Conservation (phyloP, 2,113 vertebrate species). For the Pteropus alecto region DNA sequence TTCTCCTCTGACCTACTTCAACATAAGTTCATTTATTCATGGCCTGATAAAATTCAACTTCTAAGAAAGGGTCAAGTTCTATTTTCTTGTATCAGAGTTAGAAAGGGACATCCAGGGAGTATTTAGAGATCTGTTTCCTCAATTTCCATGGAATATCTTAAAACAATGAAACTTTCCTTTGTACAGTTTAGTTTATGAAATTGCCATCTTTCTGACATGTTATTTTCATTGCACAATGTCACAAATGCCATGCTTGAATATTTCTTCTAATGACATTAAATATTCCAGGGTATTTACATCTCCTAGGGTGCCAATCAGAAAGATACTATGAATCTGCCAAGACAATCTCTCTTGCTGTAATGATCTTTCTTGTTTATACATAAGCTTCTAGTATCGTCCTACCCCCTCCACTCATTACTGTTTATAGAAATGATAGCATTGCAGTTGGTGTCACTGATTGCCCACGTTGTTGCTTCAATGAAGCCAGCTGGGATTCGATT, state of each 20-base stretch:
- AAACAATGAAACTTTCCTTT: slow-evolving; percentile 1
- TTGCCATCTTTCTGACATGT: not conserved
- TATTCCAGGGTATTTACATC: slow-evolving; percentile 1
- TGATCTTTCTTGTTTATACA: slow-evolving; percentile 72
- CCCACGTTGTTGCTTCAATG: slow-evolving; percentile 77
- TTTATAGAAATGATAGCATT: slow-evolving; percentile 76
- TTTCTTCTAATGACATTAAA: not conserved
- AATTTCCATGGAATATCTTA: not conserved
- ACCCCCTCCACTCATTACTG: slow-evolving; percentile 72
- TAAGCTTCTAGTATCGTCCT: slow-evolving; percentile 58
- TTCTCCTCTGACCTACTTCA: not conserved
- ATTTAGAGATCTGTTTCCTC: not conserved
- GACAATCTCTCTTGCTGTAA: slow-evolving; percentile 59
- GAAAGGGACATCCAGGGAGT: not conserved
- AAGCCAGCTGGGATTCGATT: slow-evolving; percentile 77
- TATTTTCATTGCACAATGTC: not conserved
- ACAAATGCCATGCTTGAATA: not conserved
- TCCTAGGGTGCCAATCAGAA: not conserved
- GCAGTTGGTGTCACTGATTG: slow-evolving; percentile 77
- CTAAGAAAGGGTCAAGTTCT: not conserved
- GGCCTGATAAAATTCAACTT: not conserved
- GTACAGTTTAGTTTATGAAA: not conserved
- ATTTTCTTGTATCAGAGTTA: not conserved
- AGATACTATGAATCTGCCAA: slow-evolving; percentile 41
- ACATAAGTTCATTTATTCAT: not conserved